phyloP scores from a whole-genome alignment of 2,888 invertebrate genomes.

The Idaea aversata region DNA sequence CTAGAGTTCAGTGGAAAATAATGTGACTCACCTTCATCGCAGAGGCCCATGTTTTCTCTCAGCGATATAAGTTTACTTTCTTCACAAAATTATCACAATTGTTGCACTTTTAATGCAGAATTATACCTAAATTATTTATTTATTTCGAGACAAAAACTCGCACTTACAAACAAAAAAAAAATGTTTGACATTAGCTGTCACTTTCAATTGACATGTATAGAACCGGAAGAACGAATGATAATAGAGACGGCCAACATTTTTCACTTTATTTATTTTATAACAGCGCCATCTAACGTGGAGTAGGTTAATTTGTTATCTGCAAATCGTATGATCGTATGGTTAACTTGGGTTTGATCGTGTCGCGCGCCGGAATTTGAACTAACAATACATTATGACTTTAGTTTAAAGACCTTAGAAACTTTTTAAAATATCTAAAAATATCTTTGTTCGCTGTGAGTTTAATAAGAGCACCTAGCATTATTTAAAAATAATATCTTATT shows the following conservation, averaged over 20 bases:
- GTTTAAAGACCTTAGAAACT: no score
- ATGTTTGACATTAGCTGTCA: constrained; percentile 31
- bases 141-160: neutral
- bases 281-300: constrained; percentile 26
- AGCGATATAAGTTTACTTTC: constrained; percentile 19
- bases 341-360: no score
- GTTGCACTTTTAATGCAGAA: neutral
- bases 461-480: no score
- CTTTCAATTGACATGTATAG: constrained; percentile 25
- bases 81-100: constrained; percentile 18
- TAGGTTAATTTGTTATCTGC: no score
- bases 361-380: no score
- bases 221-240: constrained; percentile 32
- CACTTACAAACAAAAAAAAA: constrained; percentile 9
- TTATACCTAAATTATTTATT: neutral
- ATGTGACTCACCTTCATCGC: constrained; percentile 65
- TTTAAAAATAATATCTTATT: no score
- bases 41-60: constrained; percentile 57
- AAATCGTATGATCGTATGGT: no score
- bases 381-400: no score
- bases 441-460: no score
- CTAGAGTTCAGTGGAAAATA: constrained; percentile 26
- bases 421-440: no score
- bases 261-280: constrained; percentile 6
- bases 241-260: constrained; percentile 2